Conservation (phyloP, 2,888 invertebrate species). For the Congeria kusceri region DNA sequence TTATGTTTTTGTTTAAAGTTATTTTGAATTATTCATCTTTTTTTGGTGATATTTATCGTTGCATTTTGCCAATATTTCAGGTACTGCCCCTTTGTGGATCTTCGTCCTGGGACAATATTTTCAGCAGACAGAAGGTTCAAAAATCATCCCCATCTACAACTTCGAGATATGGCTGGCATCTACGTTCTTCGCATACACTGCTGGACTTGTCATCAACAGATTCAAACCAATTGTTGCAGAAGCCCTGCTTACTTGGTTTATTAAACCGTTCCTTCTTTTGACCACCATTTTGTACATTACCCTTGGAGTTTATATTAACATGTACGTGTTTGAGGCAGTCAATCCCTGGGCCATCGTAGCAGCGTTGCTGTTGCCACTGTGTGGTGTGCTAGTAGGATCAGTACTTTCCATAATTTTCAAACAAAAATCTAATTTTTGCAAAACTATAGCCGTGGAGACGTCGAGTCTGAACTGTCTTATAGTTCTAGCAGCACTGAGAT, state of each 20-base stretch:
- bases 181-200: constrained; percentile 79
- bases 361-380: constrained; percentile 76
- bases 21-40: too few relatives aligned
- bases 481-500: constrained; percentile 80
- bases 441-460: constrained; percentile 82
- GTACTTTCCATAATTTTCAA: constrained; percentile 75
- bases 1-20: too few relatives aligned
- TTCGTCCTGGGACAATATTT: constrained; percentile 81
- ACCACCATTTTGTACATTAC: constrained; percentile 83
- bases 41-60: too few relatives aligned
- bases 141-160: constrained; percentile 78
- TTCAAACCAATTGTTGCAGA: constrained; percentile 80
- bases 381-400: constrained; percentile 77
- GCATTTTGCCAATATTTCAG: constrained; percentile 65
- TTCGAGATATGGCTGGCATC: constrained; percentile 82
- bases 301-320: constrained; percentile 85
- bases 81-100: constrained; percentile 82
- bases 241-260: constrained; percentile 83
- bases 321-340: constrained; percentile 82
- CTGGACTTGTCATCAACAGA: constrained; percentile 80
- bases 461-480: constrained; percentile 83
- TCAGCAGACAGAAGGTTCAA: constrained; percentile 68
- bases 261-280: constrained; percentile 83
- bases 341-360: constrained; percentile 76
- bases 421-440: constrained; percentile 75